Base-by-base conservation (phyloP, 2,888 invertebrate species). In the Ichneumon xanthorius region DNA sequence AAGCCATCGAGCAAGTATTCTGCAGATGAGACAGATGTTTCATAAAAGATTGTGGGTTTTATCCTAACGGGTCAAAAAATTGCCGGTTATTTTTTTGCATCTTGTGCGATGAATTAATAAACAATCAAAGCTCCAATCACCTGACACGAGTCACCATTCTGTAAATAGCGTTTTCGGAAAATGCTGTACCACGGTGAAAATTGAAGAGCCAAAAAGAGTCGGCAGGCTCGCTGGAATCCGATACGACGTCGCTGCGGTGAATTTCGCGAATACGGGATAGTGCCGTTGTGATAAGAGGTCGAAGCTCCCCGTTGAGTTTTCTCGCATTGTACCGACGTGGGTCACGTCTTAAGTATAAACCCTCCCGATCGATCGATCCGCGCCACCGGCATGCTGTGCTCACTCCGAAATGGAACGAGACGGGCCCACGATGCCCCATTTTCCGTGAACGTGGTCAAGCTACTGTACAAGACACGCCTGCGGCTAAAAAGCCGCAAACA, bases 301-400 rank as follows among this genome's bases (percentile, higher is more conserved):
- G 58, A 65, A 80, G 61, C 50, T 73, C n/a, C 19, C 63, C 63
- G 53, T 73, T 40, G 79, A 76, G 77, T 86, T 86, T 82, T 70
- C 82, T 80, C 73, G 70, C 77, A 70, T 67, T 68, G 77, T 53
- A 78, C 72, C 75, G 75, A 72, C 72, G 68, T 82, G 78, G 78
- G 86, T 88, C 88, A 88, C 88, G 88, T 88, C 86, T 83, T 19
- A 68, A 71, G 87, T 85, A 88, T 88, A 88, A 89, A 88, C 79
- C 70, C 82, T 85, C 81, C 82, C 81, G 79, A 78, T 86, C 81
- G 80, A 86, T 84, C 86, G 88, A 89, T 88, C 85, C 87, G 48
- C 30, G 14, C 50, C 61, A 37, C 77, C n/a, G 70, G 65, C 80
- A 78, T 70, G 58, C 45, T 53, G 63, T 45, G 73, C 81, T 45